phyloP scores from a whole-genome alignment of 2,888 invertebrate species.

The Eupeodes latifasciatus region DNA sequence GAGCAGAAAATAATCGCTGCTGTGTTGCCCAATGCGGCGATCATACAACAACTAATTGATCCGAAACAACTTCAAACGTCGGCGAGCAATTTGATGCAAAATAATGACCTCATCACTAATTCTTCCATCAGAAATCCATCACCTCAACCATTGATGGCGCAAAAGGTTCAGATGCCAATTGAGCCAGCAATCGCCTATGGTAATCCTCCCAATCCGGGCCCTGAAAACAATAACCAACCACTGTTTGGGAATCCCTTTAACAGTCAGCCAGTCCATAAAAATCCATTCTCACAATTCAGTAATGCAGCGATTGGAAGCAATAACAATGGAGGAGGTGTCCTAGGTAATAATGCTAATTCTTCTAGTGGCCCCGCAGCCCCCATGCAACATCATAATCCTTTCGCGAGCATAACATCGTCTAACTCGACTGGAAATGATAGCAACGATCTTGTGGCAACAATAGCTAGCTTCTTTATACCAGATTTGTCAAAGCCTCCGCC shows the following conservation, averaged over 20 bases:
- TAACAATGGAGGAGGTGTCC: conserved; percentile 84
- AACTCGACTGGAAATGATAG: conserved; percentile 77
- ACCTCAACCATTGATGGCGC: conserved; percentile 83
- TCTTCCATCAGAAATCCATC: conserved; percentile 78
- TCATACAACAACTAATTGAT: conserved; percentile 79
- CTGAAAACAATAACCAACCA: conserved; percentile 71
- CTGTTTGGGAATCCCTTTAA: conserved; percentile 57
- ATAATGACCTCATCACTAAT: conserved; percentile 70
- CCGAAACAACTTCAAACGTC: conserved; percentile 77
- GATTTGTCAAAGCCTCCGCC: conserved; percentile 95
- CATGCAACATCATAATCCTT: conserved; percentile 68
- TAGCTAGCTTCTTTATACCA: conserved; percentile 88
- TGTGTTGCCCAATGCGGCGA: conserved; percentile 78
- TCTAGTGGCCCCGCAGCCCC: conserved; percentile 6
- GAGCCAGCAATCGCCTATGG: conserved; percentile 58
- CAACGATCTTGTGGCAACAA: conserved; percentile 81
- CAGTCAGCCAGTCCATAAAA: conserved; percentile 59
- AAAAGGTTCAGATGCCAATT: conserved; percentile 82
- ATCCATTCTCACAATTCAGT: conserved; percentile 65
- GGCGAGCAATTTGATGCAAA: conserved; percentile 55
- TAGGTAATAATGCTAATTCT: conserved; percentile 81
- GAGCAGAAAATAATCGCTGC: conserved; percentile 83
- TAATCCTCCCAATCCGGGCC: conserved; percentile 50
- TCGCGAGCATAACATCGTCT: conserved; percentile 33
- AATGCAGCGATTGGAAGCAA: conserved; percentile 82